Evolutionary conservation across 1,140 invertebrate species (phyloP), one percentile per base, ranked within the genome.

Genomic region (Microplitis demolitor): DNA sequence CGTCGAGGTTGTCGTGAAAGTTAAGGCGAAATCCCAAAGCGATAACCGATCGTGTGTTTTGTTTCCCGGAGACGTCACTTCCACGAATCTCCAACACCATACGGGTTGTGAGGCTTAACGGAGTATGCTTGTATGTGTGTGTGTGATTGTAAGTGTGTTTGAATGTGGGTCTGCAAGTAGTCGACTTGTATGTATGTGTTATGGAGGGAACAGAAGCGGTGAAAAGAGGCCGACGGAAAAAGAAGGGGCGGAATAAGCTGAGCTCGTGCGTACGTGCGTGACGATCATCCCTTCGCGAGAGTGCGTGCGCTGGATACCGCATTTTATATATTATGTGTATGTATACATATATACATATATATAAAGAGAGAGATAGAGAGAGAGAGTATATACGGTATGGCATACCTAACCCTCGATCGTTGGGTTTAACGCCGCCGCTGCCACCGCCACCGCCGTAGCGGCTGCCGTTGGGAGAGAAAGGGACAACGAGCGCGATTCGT

Each of bases 201-300:
- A 54, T 33, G 62, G 66, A 39, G 56, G 66, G 31, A 31, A 37
- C 33, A 51, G 53, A 66, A 63, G 60, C 54, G 66, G 50, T 53
- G 66, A 39, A 61, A 71, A 66, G 62, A 67, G 64, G 69, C 69
- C 56, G 67, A 60, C 54, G 63, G 66, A 53, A 75, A 61, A 50
- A 34, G 37, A 73, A 51, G 66, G 37, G 45, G 54, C 11, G 16
- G 37, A 35, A 62, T 62, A 35, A 34, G 58, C 64, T 34, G 74
- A 69, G 69, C 70, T 75, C 66, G 70, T 72, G 71, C 74, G 69
- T 72, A 75, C 74, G 74, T 75, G 74, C 74, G 74, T 75, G 74
- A 72, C 71, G 74, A 69, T 75, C 74, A 71, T 72, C 67, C 69
- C 70, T 64, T 66, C 66, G 66, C 66, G 71, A 33, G 71, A 33